Percentiles rank a stretch among this genome's conserved stretches.
These are phyloP conservation scores for Peromyscus leucopus DNA, from an alignment of 2,113 vertebrate species.

Conservation along the genomic window DNA sequence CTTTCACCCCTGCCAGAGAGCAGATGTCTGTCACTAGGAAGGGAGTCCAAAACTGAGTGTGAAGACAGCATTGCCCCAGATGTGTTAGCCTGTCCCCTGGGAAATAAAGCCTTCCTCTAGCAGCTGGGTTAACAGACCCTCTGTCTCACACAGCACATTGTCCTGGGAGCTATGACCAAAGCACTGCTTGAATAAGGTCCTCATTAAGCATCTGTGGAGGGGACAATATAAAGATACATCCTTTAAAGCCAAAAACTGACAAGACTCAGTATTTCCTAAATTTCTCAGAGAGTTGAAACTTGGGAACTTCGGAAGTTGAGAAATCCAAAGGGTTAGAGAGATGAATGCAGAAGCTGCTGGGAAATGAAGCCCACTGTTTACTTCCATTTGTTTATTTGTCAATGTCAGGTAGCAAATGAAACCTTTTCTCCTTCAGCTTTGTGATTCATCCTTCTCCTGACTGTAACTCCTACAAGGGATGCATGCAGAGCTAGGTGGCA, in stretches of 20 bases:
- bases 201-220: neutral
- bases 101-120: constrained; percentile 72
- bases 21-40: constrained; percentile 61
- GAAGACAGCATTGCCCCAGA: constrained; percentile 57
- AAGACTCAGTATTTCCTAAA: neutral
- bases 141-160: neutral
- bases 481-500: too few species aligned
- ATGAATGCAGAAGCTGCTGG: neutral
- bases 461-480: neutral
- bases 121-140: constrained; percentile 68
- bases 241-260: neutral
- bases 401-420: fast-evolving
- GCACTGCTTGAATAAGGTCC: neutral
- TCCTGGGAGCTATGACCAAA: neutral
- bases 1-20: constrained; percentile 66
- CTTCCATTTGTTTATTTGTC: neutral
- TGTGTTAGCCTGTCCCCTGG: constrained; percentile 67
- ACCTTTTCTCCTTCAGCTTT: neutral
- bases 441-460: neutral
- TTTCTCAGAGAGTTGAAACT: neutral
- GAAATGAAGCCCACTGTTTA: neutral
- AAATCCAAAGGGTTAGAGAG: neutral
- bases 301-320: neutral
- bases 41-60: constrained; percentile 67
- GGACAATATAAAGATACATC: neutral